These are phyloP conservation scores for Lytechinus pictus DNA, from an alignment of 35 echinoderm and acorn worm species.

Conservation along the genomic window DNA sequence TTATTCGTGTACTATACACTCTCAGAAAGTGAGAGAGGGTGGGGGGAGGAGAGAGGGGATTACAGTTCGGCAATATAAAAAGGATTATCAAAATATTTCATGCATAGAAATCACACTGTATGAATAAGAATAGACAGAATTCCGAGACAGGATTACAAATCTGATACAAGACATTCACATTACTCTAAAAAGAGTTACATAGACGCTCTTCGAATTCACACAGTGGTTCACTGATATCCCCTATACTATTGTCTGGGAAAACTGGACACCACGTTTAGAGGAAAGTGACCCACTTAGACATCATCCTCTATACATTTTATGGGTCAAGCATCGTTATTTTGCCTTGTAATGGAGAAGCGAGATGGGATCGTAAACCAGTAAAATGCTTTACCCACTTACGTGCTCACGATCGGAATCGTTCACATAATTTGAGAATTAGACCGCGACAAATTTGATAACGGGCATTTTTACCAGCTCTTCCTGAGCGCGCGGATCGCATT, in stretches of 20 bases:
- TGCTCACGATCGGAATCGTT: background rate
- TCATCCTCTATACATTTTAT: background rate
- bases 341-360: background rate
- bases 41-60: too few species aligned
- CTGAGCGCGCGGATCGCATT: background rate
- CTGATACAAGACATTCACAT: background rate
- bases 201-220: too few species aligned
- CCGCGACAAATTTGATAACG: background rate
- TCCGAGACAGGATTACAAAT: background rate
- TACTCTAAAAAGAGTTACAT: too few species aligned
- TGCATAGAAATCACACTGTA: too few species aligned
- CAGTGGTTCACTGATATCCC: background rate
- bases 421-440: background rate
- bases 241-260: background rate
- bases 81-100: too few species aligned
- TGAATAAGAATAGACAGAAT: too few species aligned
- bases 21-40: background rate
- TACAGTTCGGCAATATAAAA: too few species aligned
- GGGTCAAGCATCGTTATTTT: background rate
- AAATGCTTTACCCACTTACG: background rate
- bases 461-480: background rate
- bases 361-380: background rate
- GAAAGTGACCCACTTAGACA: constrained; percentile 1
- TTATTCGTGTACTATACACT: background rate
- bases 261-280: background rate